Conservation (phyloP, 1,140 invertebrate species). For the Bursaphelenchus mucronatus region DNA sequence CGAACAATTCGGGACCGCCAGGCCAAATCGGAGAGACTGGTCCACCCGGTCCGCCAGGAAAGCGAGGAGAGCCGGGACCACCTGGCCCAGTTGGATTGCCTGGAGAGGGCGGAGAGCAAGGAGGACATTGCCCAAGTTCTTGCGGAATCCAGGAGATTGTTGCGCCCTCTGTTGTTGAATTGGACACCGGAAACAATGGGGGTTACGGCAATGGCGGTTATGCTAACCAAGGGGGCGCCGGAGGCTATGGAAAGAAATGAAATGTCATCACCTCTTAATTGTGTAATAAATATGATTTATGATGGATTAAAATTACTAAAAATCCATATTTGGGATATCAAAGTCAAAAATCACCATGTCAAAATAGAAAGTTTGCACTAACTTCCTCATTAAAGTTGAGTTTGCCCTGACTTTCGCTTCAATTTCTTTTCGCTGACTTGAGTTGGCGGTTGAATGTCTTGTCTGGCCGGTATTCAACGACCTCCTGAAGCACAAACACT, state of each 20-base stretch:
- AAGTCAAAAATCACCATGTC: too few relatives aligned
- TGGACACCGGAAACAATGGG: conserved; percentile 33
- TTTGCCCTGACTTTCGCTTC: too few relatives aligned
- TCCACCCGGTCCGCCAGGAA: conserved; percentile 35
- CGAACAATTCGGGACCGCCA: conserved; percentile 41
- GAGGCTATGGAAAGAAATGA: conserved; percentile 40
- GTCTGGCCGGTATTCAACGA: too few relatives aligned
- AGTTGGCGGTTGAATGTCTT: too few relatives aligned
- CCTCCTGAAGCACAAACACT: too few relatives aligned
- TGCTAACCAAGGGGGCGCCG: conserved; percentile 2
- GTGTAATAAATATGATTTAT: too few relatives aligned
- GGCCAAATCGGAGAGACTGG: conserved; percentile 24
- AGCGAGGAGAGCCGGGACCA: conserved; percentile 38
- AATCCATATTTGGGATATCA: too few relatives aligned
- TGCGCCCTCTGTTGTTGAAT: conserved; percentile 54
- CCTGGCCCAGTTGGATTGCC: conserved; percentile 31
- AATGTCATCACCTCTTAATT: not conserved
- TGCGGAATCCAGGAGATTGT: conserved; percentile 60
- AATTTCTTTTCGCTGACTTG: too few relatives aligned
- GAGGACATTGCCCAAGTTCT: conserved; percentile 58
- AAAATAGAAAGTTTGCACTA: too few relatives aligned
- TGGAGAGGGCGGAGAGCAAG: conserved; percentile 49
- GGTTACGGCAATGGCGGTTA: conserved; percentile 13
- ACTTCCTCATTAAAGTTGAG: too few relatives aligned
- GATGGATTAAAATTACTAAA: too few relatives aligned